Evolutionary conservation across 92 coral and sea anemone species (phyloP).

Genomic region (Pocillopora grandis): DNA sequence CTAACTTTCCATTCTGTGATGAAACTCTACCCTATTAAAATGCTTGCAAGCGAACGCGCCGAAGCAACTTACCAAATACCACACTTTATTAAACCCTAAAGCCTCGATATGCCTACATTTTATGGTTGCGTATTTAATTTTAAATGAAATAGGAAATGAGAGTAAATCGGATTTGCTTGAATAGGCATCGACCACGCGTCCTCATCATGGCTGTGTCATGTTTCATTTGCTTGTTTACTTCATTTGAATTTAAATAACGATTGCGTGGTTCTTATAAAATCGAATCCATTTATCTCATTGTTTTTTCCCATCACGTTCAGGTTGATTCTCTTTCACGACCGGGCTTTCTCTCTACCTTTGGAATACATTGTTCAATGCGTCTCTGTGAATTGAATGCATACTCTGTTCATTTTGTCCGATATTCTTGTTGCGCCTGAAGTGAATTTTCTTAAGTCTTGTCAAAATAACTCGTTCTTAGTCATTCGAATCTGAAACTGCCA

Average conservation of each 20-base stretch:
- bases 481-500: not conserved
- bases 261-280: not conserved
- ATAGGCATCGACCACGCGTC: not conserved
- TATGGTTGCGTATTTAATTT: not conserved
- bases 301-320: not conserved
- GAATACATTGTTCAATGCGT: not conserved
- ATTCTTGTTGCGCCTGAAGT: not conserved
- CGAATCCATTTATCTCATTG: not conserved
- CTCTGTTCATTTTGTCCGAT: not conserved
- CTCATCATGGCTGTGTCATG: not conserved
- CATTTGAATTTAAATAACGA: not conserved
- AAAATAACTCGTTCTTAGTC: not conserved
- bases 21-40: not conserved
- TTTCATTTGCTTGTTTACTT: not conserved
- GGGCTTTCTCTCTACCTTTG: not conserved
- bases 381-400: no score
- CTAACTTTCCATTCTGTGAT: not conserved
- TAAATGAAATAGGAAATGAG: not conserved
- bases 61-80: no score
- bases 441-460: not conserved
- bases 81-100: not conserved
- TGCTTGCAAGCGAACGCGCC: not conserved
- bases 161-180: conserved; percentile 5
- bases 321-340: not conserved
- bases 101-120: not conserved